Evolutionary conservation across 2,888 invertebrate genomes (phyloP), one percentile per base, ranked within the genome.

Genomic region (Drosophila pseudotakahashii): DNA sequence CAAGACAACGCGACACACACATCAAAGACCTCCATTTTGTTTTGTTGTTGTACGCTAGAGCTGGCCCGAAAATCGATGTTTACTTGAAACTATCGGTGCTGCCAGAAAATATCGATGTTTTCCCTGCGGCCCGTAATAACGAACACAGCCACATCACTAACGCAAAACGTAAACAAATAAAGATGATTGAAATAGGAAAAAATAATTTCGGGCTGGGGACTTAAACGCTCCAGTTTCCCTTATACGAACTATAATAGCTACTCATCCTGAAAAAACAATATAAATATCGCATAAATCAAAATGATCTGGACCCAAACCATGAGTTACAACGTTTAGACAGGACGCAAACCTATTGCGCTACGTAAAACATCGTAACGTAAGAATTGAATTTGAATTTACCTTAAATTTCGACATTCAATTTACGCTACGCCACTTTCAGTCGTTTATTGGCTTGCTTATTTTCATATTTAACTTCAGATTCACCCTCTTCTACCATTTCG

Each of bases 21-120:
- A 90, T 92, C 91, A 91, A 90, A 91, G 90, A 91, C 92, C 92
- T 92, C 92, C 92, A 92, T 92, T 92, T 92, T 92, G 92, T 92
- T 92, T 91, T 81, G 74, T 72, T 88, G 58, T 58, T 58, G 58
- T 57, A 57, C 32, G 48, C 14, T 45, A 45, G 45, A 30, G 45
- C 44, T 23, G 45, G n/a, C 9, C 23, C 3, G n/a, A 39, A 47
- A 52, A 11, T 30, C 44, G 23, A 44, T 23, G 23, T 44, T 26
- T 30, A 7, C 2, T 30, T 30, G 30, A 7, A 30, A 7, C 30
- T 30, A 30, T 30, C 30, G 30, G 30, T 30, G 30, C 7, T 10
- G 37, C 37, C 37, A 37, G 37, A 37, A 37, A 7, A 30, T 30
- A 30, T 30, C 30, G 30, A 30, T 30, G 30, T 2, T 30, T 30